Evolutionary conservation across 2,113 vertebrate species (phyloP).

Genomic region (Lophotis ruficrista): DNA sequence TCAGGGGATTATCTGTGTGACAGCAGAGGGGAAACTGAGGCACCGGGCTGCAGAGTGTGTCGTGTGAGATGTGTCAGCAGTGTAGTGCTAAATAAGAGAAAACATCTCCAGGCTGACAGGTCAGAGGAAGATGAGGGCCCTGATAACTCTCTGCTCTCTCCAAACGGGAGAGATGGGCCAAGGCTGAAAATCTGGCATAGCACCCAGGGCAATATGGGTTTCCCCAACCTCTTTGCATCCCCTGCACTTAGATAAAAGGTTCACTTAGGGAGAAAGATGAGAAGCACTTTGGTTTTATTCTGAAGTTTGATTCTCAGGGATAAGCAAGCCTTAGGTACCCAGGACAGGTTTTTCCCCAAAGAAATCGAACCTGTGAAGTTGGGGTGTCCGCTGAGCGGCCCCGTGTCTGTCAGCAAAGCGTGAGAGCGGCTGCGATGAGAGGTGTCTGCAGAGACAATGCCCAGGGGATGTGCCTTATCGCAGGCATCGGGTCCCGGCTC

Average conservation of each 20-base stretch:
- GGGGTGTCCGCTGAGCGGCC: not conserved
- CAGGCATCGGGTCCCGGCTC: not conserved
- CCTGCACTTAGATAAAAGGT: not conserved
- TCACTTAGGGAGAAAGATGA: not conserved
- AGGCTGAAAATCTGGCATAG: not conserved
- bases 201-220: rapidly evolving
- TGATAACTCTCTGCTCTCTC: not conserved
- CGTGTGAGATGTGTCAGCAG: not conserved
- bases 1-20: not conserved
- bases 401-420: not conserved
- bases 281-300: not conserved
- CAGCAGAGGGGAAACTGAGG: not conserved
- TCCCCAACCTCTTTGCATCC: not conserved
- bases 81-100: not conserved
- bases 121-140: not conserved
- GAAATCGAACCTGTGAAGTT: not conserved
- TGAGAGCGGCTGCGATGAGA: not conserved
- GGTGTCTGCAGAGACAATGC: not conserved
- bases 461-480: not conserved
- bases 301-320: not conserved
- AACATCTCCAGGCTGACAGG: not conserved
- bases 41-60: not conserved
- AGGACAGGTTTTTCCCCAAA: rapidly evolving
- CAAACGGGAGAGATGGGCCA: rapidly evolving
- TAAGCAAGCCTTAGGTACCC: not conserved